phyloP scores from a whole-genome alignment of 2,113 vertebrate genomes.

The Procavia capensis region DNA sequence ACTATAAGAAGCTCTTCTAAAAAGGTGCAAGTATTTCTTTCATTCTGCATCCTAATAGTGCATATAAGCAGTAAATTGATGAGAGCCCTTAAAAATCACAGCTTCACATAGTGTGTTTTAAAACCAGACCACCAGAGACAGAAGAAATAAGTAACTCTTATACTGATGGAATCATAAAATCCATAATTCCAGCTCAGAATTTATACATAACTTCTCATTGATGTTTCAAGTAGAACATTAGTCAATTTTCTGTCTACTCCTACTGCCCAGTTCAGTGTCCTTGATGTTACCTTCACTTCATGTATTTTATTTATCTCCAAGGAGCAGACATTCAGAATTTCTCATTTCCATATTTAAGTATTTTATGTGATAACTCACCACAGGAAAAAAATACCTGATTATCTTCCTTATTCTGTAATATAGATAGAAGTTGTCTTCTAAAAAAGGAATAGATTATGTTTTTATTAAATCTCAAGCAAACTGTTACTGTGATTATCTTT shows the following conservation, averaged over 20 bases:
- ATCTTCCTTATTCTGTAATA: neutral
- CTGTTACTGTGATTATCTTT: neutral
- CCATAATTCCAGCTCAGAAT: neutral
- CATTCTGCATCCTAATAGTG: neutral
- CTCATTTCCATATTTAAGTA: neutral
- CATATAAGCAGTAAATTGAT: neutral
- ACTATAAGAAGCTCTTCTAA: neutral
- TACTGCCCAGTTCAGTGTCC: neutral
- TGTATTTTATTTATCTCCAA: neutral
- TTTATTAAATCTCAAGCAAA: neutral
- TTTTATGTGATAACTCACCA: neutral
- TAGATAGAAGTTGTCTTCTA: neutral
- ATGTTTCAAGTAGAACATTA: neutral
- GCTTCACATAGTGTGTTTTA: neutral
- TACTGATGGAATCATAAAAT: neutral
- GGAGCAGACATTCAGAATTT: neutral
- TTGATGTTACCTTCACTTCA: neutral
- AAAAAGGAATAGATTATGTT: neutral
- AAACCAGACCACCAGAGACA: neutral
- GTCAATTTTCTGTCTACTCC: neutral
- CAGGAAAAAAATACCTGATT: neutral
- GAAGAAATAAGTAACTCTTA: neutral
- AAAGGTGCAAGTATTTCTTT: neutral
- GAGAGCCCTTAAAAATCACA: slow-evolving; percentile 5
- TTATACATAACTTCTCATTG: neutral